Evolutionary conservation across 2,888 invertebrate species (phyloP), one percentile per base, ranked within the genome.

Genomic region (Saturnia pavonia): DNA sequence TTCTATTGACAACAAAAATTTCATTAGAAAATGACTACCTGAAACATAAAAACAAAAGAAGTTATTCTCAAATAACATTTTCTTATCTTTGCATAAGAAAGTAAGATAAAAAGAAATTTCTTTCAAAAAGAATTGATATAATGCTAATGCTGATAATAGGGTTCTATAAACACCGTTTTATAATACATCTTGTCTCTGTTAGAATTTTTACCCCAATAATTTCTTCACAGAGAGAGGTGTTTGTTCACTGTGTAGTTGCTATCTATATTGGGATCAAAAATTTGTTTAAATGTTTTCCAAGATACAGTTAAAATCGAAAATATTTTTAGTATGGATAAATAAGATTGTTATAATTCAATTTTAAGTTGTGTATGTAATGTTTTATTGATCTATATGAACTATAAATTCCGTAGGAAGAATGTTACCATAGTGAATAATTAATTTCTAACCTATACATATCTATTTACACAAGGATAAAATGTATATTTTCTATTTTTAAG

Each of bases 361-460:
- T 63, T 63, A 27, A 60, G 2, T n/a, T 51, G 27, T 4, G 16
- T 60, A 27, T 25, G 60, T 60, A 63, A 4, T 63, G 19, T 34
- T 63, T 63, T 63, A 63, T 63, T 25, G 34, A 68, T 70, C 68
- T 74, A 34, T 76, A 72, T 71, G 71, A 72, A 78, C 76, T 82
- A 84, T 81, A 77, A 45, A 87, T 88, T 88, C 85, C 82, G 82
- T 90, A 89, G 87, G 77, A 79, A 81, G 88, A 88, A 83, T 89
- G 93, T 94, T 94, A 94, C 93, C 93, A 92, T 92, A 90, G 87
- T 85, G 83, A 84, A 85, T 90, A 88, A 89, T 89, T 82, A 81
- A 75, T 78, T 82, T 91, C 89, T 87, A 65, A 86, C 83, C 77
- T 86, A 87, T 83, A 88, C 88, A 90, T 89, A 89, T 88, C 89